Conservation (phyloP, 2,888 invertebrate genomes). For the Perdita meconis region DNA sequence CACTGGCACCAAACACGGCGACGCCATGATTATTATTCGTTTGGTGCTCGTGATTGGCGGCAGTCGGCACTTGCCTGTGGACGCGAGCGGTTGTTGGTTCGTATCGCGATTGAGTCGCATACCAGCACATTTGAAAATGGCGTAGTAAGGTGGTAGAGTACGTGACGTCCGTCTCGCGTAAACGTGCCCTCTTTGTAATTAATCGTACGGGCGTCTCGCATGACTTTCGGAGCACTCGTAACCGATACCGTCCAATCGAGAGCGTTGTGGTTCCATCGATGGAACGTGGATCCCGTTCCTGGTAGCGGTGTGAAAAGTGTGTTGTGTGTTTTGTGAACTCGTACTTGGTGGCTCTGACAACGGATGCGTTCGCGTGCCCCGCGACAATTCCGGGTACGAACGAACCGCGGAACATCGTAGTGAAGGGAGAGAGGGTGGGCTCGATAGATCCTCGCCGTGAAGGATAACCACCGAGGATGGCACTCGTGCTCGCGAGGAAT, state of each 20-base stretch:
- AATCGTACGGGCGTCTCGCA: conserved; percentile 2
- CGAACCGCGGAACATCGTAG: conserved; percentile 10
- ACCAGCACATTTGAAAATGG: conserved; percentile 75
- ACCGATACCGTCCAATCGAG: conserved; percentile 49
- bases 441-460: neutral
- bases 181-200: conserved; percentile 25
- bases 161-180: conserved; percentile 28
- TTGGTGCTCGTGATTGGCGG: conserved; percentile 58
- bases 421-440: conserved; percentile 13
- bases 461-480: conserved; percentile 43
- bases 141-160: conserved; percentile 68
- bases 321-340: conserved; percentile 65
- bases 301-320: conserved; percentile 48
- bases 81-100: conserved; percentile 65
- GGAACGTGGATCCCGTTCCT: conserved; percentile 18
- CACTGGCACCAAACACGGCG: conserved; percentile 16
- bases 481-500: conserved; percentile 42
- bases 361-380: conserved; percentile 44
- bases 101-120: conserved; percentile 49
- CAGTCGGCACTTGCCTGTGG: conserved; percentile 76
- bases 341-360: conserved; percentile 63
- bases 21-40: conserved; percentile 39
- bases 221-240: conserved; percentile 22
- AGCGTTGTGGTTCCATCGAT: conserved; percentile 40
- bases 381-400: conserved; percentile 39